These are phyloP conservation scores for Stenolophus ochropezus DNA, from an alignment of 2,888 invertebrate species.

Conservation along the genomic window DNA sequence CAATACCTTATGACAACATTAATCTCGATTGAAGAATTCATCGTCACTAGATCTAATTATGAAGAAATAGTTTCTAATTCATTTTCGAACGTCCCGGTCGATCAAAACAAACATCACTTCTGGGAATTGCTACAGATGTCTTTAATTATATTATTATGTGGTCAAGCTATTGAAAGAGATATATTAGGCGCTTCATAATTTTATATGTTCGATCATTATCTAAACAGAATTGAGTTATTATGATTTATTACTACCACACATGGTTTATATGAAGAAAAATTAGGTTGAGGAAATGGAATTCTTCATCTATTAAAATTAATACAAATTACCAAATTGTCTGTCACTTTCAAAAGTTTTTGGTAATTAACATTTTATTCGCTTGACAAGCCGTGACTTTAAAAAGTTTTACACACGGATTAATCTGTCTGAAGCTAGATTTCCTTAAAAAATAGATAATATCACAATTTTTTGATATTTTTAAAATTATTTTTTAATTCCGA, in stretches of 20 bases:
- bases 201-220: constrained; percentile 35
- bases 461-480: too few relatives aligned
- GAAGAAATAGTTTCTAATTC: constrained; percentile 19
- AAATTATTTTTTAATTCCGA: too few relatives aligned
- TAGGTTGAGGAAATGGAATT: background rate
- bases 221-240: constrained; percentile 23
- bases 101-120: constrained; percentile 39
- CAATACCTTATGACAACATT: background rate
- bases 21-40: background rate
- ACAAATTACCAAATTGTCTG: too few relatives aligned
- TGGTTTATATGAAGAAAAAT: background rate
- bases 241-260: constrained; percentile 45
- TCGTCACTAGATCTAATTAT: background rate
- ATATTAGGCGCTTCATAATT: constrained; percentile 33
- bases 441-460: too few relatives aligned
- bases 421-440: too few relatives aligned
- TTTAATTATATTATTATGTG: constrained; percentile 41
- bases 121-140: constrained; percentile 19
- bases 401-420: too few relatives aligned
- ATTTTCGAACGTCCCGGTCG: constrained; percentile 1
- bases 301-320: too few relatives aligned
- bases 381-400: too few relatives aligned
- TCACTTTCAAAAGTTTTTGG: too few relatives aligned
- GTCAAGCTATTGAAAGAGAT: constrained; percentile 23
- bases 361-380: too few relatives aligned